Conservation (phyloP, 2,888 invertebrate genomes). For the Acleris laterana region DNA sequence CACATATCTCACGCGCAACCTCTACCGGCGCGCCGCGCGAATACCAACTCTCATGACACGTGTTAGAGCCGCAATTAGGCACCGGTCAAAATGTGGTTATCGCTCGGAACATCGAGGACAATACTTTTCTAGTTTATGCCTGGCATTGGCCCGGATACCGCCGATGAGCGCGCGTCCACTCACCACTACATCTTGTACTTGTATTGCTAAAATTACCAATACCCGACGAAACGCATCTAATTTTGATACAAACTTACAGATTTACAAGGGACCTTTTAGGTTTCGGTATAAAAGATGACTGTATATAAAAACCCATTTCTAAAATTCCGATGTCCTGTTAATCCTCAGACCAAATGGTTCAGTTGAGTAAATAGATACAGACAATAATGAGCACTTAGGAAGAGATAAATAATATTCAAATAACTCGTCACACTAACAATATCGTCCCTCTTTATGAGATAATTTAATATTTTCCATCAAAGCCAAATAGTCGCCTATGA, state of each 20-base stretch:
- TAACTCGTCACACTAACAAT: not conserved
- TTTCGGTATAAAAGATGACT: too few species aligned
- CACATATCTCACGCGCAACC: constrained; percentile 84
- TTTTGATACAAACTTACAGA: too few species aligned
- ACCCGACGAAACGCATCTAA: too few species aligned
- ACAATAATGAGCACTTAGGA: too few species aligned
- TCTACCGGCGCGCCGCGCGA: constrained; percentile 56
- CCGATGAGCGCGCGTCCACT: constrained; percentile 77
- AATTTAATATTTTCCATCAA: constrained; percentile 1
- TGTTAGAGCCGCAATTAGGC: constrained; percentile 59
- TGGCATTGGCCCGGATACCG: constrained; percentile 83
- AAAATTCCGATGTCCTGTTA: too few species aligned
- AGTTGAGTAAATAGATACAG: too few species aligned
- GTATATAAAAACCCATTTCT: too few species aligned
- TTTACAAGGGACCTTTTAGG: too few species aligned
- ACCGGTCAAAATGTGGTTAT: constrained; percentile 64
- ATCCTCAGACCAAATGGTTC: too few species aligned
- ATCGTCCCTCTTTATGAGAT: not conserved
- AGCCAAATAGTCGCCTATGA: not conserved
- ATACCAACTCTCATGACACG: constrained; percentile 56
- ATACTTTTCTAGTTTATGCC: constrained; percentile 83
- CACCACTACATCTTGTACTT: constrained; percentile 40
- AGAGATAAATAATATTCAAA: not conserved
- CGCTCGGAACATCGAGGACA: constrained; percentile 83
- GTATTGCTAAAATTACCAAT: constrained; percentile 16